These are phyloP conservation scores for Agrotis clavis DNA, from an alignment of 2,888 invertebrate species.

Conservation along the genomic window DNA sequence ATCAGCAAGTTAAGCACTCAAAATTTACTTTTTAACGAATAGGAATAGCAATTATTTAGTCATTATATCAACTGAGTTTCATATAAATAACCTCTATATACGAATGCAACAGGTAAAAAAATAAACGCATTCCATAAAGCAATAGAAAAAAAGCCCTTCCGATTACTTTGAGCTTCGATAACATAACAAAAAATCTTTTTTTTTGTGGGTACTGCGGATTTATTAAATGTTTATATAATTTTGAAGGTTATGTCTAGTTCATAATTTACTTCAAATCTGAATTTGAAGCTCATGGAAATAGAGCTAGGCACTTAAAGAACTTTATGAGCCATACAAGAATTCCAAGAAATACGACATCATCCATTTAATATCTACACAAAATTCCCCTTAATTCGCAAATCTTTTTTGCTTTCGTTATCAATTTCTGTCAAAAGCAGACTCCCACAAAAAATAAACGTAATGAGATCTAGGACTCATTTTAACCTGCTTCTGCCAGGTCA, in stretches of 20 bases:
- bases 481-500: slow-evolving; percentile 54
- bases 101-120: too few species aligned
- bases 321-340: neutral
- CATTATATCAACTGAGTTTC: too few species aligned
- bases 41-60: too few species aligned
- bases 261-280: neutral
- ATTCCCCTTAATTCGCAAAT: slow-evolving; percentile 26
- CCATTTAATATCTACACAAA: neutral
- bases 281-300: neutral
- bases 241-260: neutral
- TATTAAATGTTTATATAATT: too few species aligned
- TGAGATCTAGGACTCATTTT: slow-evolving; percentile 57
- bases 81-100: too few species aligned
- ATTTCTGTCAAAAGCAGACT: slow-evolving; percentile 52
- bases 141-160: too few species aligned
- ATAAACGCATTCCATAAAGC: too few species aligned
- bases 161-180: too few species aligned
- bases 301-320: neutral
- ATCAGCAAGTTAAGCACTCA: too few species aligned
- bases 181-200: too few species aligned
- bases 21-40: too few species aligned
- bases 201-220: too few species aligned
- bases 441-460: slow-evolving; percentile 59
- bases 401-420: slow-evolving; percentile 42
- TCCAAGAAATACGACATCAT: neutral